phyloP scores from a whole-genome alignment of 2,888 invertebrate genomes.

The Ophion costatus region DNA sequence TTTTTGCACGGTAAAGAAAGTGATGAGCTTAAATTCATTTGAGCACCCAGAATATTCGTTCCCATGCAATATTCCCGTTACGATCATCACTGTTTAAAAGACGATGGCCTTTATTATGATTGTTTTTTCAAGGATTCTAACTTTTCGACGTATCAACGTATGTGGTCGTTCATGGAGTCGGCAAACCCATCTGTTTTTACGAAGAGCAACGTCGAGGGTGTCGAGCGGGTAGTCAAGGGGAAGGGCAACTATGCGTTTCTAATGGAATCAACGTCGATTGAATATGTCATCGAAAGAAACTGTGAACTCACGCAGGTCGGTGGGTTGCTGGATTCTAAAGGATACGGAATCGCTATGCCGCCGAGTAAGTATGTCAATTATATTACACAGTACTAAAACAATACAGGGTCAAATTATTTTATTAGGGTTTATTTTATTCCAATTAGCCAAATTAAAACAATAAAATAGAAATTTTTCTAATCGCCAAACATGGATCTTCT shows the following conservation, averaged over 20 bases:
- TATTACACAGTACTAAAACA: background rate
- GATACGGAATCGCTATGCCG: slow-evolving; percentile 96
- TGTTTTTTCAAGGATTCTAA: slow-evolving; percentile 90
- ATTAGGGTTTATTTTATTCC: background rate
- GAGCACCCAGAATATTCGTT: too few species aligned
- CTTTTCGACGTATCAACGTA: slow-evolving; percentile 94
- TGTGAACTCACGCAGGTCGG: slow-evolving; percentile 95
- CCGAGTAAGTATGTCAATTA: slow-evolving; percentile 88
- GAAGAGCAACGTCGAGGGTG: slow-evolving; percentile 92
- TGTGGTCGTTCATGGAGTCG: slow-evolving; percentile 97
- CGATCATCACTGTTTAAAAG: background rate
- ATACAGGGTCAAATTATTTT: background rate
- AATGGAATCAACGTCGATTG: slow-evolving; percentile 98
- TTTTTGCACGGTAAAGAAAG: too few species aligned
- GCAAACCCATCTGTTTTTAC: slow-evolving; percentile 93
- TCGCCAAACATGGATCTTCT: too few species aligned
- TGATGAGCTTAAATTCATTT: too few species aligned
- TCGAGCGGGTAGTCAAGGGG: slow-evolving; percentile 91
- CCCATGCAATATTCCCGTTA: too few species aligned
- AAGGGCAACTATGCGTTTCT: slow-evolving; percentile 95
- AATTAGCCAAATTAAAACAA: too few species aligned
- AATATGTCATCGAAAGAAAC: slow-evolving; percentile 94
- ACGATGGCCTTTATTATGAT: background rate
- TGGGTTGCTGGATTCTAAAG: slow-evolving; percentile 93
- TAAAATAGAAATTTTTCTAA: too few species aligned